phyloP scores from a whole-genome alignment of 2,797 vertebrate species.

The Mus minutoides region DNA sequence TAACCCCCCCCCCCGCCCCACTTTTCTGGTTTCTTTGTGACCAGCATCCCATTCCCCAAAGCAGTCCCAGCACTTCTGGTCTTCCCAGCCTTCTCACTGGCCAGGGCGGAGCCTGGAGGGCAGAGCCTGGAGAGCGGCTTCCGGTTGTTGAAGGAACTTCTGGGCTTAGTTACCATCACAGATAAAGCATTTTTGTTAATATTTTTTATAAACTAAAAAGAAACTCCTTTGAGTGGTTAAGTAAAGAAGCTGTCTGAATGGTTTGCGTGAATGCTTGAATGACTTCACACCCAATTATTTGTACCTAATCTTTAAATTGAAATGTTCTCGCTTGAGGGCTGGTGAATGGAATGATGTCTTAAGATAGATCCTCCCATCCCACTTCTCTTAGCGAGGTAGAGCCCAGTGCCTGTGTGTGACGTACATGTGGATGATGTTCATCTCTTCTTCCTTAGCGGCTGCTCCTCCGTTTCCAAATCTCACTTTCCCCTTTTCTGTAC shows the following conservation, averaged over 20 bases:
- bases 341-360: conserved; percentile 12
- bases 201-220: conserved; percentile 85
- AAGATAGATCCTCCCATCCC: neutral
- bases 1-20: neutral
- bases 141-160: conserved; percentile 84
- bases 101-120: conserved; percentile 74
- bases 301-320: conserved; percentile 71
- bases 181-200: conserved; percentile 84
- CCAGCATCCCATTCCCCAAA: conserved; percentile 67
- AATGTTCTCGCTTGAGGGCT: conserved; percentile 35
- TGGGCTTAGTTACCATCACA: conserved; percentile 82
- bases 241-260: conserved; percentile 24
- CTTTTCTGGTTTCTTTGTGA: conserved; percentile 64
- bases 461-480: conserved; percentile 71
- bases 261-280: neutral
- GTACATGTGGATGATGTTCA: conserved; percentile 27
- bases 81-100: conserved; percentile 75
- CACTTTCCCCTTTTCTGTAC: conserved; percentile 63
- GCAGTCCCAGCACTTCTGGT: conserved; percentile 76
- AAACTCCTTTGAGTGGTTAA: conserved; percentile 72
- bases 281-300: conserved; percentile 1
- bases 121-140: conserved; percentile 77
- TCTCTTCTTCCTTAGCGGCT: neutral
- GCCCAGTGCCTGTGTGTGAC: conserved; percentile 49
- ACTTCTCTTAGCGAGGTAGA: conserved; percentile 54